A percentile compares a stretch with the other conserved stretches of the same genome.
phyloP scores from a whole-genome alignment of 2,888 invertebrate species.

The Drosophila leonis region DNA sequence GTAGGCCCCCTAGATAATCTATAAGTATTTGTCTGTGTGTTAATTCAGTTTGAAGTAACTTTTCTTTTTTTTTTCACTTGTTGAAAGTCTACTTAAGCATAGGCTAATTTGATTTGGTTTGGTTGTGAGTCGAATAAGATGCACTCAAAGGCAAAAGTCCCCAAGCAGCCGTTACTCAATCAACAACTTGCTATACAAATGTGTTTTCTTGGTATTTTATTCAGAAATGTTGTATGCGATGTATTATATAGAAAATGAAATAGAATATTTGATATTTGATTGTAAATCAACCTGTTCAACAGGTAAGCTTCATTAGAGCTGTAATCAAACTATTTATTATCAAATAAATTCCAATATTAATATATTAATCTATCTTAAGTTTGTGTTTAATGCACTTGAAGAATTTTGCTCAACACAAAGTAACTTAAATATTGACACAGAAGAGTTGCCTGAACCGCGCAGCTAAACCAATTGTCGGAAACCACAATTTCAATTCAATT shows the following conservation, averaged over 20 bases:
- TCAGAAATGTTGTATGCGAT: neutral
- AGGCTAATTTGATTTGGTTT: conserved; percentile 43
- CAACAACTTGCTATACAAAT: neutral
- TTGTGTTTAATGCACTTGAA: neutral
- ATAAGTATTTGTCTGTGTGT: conserved; percentile 41
- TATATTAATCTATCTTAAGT: neutral
- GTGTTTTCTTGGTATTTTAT: neutral
- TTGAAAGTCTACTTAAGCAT: conserved; percentile 26
- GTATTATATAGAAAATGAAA: neutral
- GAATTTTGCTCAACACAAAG: neutral
- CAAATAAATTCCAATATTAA: neutral
- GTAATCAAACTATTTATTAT: neutral
- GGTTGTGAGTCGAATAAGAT: neutral
- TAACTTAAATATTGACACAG: conserved; percentile 1
- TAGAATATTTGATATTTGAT: conserved; percentile 2
- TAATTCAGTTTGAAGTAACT: conserved; percentile 62
- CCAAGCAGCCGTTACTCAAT: conserved; percentile 19
- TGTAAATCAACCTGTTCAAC: conserved; percentile 3
- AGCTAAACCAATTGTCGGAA: conserved; percentile 16
- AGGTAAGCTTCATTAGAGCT: neutral
- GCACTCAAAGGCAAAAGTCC: conserved; percentile 24
- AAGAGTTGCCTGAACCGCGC: conserved; percentile 4
- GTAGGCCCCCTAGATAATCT: conserved; percentile 30
- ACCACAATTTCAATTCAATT: conserved; percentile 47
- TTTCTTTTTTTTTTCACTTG: conserved; percentile 12